phyloP scores from a whole-genome alignment of 2,888 invertebrate genomes.

The Drosophila austrosaltans region DNA sequence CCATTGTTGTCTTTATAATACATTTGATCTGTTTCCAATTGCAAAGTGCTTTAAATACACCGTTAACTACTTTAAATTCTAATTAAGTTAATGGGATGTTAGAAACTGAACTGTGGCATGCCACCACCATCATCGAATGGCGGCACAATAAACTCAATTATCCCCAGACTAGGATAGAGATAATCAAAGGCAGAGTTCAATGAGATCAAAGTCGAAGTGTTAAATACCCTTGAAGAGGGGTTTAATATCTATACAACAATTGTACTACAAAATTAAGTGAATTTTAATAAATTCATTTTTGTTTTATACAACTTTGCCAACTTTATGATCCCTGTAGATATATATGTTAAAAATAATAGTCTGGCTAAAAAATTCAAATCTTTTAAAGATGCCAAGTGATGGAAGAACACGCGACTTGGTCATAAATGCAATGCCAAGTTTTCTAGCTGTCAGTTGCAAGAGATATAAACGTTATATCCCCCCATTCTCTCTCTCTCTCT shows the following conservation, averaged over 20 bases:
- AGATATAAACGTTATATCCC: neutral
- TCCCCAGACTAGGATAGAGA: constrained; percentile 7
- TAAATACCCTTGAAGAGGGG: neutral
- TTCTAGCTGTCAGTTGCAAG: constrained; percentile 36
- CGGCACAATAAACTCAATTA: constrained; percentile 76
- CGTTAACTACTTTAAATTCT: constrained; percentile 77
- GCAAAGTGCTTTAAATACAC: constrained; percentile 71
- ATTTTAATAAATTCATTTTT: too few relatives aligned
- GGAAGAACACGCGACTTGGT: constrained; percentile 73
- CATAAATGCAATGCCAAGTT: constrained; percentile 73
- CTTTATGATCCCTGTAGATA: too few relatives aligned
- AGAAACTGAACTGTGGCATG: constrained; percentile 52
- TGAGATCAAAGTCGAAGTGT: constrained; percentile 7
- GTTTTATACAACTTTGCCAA: too few relatives aligned
- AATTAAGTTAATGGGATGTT: constrained; percentile 76
- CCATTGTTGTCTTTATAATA: constrained; percentile 43
- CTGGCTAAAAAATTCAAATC: too few relatives aligned
- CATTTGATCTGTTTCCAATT: constrained; percentile 69
- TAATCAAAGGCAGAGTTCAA: neutral
- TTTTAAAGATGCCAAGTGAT: constrained; percentile 39
- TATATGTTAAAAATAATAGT: too few relatives aligned
- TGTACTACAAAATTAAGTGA: too few relatives aligned
- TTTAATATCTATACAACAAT: too few relatives aligned
- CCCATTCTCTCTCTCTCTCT: constrained; percentile 7
- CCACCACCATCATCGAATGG: constrained; percentile 55